A percentile compares a stretch with the other conserved stretches of the same genome.
phyloP scores from a whole-genome alignment of 2,888 invertebrate species.

The Chrysotoxum bicinctum region DNA sequence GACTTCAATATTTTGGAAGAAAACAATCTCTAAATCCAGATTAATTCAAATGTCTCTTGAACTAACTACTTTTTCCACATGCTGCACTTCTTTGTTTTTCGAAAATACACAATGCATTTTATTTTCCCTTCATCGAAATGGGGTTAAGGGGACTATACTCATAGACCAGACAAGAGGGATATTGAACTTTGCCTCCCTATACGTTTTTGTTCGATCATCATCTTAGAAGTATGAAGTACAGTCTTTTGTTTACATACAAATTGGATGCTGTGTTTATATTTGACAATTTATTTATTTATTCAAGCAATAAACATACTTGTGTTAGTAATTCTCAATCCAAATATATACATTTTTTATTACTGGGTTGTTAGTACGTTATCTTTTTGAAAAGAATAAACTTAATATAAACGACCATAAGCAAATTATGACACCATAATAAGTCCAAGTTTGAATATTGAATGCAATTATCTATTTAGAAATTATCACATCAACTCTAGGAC shows the following conservation, averaged over 20 bases:
- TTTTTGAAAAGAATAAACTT: too few relatives aligned
- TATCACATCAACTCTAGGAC: constrained; percentile 1
- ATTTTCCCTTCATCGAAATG: background rate
- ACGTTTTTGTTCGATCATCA: background rate
- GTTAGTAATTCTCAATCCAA: background rate
- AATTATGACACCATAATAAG: background rate
- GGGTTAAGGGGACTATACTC: constrained; percentile 1
- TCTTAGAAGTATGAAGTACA: background rate
- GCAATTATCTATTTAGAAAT: background rate
- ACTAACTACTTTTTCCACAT: background rate
- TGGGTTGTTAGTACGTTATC: too few relatives aligned
- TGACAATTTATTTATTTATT: background rate
- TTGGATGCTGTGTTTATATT: constrained; percentile 3
- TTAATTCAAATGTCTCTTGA: constrained; percentile 18
- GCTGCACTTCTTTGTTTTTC: background rate
- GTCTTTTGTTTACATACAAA: constrained; percentile 22
- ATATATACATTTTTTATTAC: background rate
- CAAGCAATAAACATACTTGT: background rate
- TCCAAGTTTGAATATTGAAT: background rate
- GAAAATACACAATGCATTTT: constrained; percentile 5
- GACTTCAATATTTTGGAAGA: constrained; percentile 1
- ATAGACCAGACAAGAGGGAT: background rate
- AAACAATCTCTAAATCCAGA: constrained; percentile 19
- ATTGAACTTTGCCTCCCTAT: background rate
- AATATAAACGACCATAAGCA: background rate